Conservation (phyloP, 2,888 invertebrate genomes). For the Bombylius major region DNA sequence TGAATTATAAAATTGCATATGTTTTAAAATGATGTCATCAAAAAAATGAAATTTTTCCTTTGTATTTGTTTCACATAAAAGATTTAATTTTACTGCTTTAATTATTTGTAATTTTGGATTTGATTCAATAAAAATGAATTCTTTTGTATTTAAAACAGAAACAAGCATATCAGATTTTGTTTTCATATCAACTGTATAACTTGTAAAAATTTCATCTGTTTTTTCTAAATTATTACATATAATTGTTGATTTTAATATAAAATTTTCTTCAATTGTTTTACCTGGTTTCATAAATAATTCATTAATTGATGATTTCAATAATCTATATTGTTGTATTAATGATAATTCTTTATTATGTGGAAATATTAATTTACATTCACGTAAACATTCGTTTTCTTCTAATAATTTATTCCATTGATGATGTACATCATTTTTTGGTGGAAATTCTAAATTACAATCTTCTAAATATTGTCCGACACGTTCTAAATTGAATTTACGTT, state of each 20-base stretch:
- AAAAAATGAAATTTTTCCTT: conserved; percentile 20
- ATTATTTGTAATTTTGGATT: conserved; percentile 30
- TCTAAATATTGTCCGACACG: conserved; percentile 82
- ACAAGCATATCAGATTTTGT: conserved; percentile 25
- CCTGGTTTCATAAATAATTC: conserved; percentile 55
- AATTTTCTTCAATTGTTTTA: conserved; percentile 49
- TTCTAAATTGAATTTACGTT: conserved; percentile 67
- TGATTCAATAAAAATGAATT: conserved; percentile 29
- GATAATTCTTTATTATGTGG: conserved; percentile 64
- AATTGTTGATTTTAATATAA: conserved; percentile 43
- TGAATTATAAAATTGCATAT: conserved; percentile 61
- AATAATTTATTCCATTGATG: conserved; percentile 71
- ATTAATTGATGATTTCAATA: conserved; percentile 51
- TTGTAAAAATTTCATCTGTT: conserved; percentile 19
- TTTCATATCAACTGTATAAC: conserved; percentile 26
- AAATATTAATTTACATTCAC: conserved; percentile 58
- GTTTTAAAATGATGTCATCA: conserved; percentile 42
- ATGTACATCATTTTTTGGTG: conserved; percentile 46
- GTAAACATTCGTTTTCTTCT: conserved; percentile 57
- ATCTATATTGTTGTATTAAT: conserved; percentile 66
- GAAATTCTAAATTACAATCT: conserved; percentile 56
- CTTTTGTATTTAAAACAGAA: conserved; percentile 23
- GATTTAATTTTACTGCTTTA: conserved; percentile 43
- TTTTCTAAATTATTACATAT: conserved; percentile 37
- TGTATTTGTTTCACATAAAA: conserved; percentile 37